Evolutionary conservation across 2,113 vertebrate genomes (phyloP).

Genomic region (Hemibagrus wyckioides): DNA sequence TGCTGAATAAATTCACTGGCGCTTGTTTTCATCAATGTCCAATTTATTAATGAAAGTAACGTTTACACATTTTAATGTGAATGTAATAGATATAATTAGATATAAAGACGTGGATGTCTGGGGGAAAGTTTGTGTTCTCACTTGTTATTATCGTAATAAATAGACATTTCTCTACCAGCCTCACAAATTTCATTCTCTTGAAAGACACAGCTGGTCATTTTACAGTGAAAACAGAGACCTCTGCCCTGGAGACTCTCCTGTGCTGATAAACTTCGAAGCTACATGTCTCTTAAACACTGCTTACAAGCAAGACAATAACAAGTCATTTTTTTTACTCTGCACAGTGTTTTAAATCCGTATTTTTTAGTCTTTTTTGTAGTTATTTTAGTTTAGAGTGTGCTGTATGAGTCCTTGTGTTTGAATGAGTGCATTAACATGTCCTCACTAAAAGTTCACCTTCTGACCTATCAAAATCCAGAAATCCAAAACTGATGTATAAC

Average conservation of each 20-base stretch:
- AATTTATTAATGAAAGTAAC: not conserved
- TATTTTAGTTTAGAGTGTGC: too few relatives aligned
- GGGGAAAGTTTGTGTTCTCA: not conserved
- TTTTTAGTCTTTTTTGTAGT: too few relatives aligned
- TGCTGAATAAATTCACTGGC: not conserved
- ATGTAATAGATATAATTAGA: too few relatives aligned
- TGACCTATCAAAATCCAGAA: not conserved
- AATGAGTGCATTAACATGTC: too few relatives aligned
- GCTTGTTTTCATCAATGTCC: too few relatives aligned
- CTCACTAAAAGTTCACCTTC: too few relatives aligned
- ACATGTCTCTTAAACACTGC: too few relatives aligned
- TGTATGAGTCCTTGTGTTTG: too few relatives aligned
- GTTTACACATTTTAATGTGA: not conserved
- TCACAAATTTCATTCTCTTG: not conserved
- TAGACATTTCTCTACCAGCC: not conserved
- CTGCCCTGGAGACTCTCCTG: too few relatives aligned
- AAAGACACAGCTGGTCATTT: not conserved
- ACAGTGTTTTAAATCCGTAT: too few relatives aligned
- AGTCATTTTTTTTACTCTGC: too few relatives aligned
- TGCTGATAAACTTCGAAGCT: not conserved
- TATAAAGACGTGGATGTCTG: not conserved
- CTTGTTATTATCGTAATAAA: not conserved
- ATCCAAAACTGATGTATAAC: not conserved
- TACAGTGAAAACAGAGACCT: too few relatives aligned
- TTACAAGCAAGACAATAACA: not conserved